Evolutionary conservation across 2,888 invertebrate genomes (phyloP), one percentile per base, ranked within the genome.

Genomic region (Hydraecia micacea): DNA sequence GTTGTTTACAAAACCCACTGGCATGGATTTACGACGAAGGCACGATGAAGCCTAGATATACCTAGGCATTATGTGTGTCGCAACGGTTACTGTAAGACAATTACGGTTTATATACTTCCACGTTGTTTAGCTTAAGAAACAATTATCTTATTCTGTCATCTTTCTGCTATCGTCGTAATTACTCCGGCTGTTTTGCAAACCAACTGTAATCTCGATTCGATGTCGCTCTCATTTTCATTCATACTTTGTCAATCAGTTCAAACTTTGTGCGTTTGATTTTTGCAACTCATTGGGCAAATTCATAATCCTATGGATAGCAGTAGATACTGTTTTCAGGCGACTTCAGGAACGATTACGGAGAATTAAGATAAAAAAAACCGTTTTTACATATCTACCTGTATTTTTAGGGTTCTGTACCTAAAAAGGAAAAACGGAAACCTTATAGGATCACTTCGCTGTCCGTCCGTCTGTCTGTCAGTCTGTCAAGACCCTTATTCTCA

Each of bases 61-160:
- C 3, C 36, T n/a, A 7, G 42, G 13, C 32, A 77, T 32, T n/a
- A 63, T 42, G 72, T 81, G 36, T 81, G 68, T 68, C 63, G 58
- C 78, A 72, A 77, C n/a, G 15, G 15, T 11, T 36, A 39, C 76
- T 65, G 21, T 52, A 36, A 60, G 28, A 63, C 42, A 68, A 83
- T 83, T 39, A 39, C 5, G 1, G 15, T 52, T n/a, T 39, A 80
- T 49, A 36, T 36, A 25, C n/a, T 58, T 81, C 63, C 5, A 58
- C 46, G 21, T 49, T n/a, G 55, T 46, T 39, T 2, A 18, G 55
- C 66, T 52, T 49, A n/a, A 42, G 80, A 39, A 63, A 79, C 42
- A n/a, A 73, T 66, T 13, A 42, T 49, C 8, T 39, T 18, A 13
- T 39, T 28, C n/a, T 66, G n/a, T 39, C 15, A 79, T 73, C 21